Conservation (phyloP, 2,888 invertebrate genomes). For the Kryphioiulus occultus region DNA sequence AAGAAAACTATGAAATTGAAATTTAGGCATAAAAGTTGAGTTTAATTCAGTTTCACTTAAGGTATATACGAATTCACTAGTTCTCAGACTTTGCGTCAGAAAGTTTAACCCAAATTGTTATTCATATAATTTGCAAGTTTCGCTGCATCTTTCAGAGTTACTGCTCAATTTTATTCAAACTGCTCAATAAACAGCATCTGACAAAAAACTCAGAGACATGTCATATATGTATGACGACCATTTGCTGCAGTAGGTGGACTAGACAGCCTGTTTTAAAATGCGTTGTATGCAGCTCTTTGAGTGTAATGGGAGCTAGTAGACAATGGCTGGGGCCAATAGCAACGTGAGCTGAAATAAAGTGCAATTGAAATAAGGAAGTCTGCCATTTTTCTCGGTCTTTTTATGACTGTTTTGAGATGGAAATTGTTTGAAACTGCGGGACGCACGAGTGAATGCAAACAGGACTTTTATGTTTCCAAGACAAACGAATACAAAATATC, state of each 20-base stretch:
- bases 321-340: neutral
- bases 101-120: no score
- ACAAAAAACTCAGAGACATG: neutral
- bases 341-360: neutral
- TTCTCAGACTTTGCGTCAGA: no score
- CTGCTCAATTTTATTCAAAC: neutral
- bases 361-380: neutral
- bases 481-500: conserved; percentile 11
- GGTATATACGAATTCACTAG: no score
- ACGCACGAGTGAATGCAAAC: conserved; percentile 6
- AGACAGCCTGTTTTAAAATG: neutral
- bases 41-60: no score
- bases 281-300: neutral
- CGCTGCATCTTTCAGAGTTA: no score
- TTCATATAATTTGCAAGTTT: no score
- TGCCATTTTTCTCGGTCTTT: conserved; percentile 1
- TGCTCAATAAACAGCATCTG: neutral
- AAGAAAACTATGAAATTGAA: no score
- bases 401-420: neutral
- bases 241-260: neutral
- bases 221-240: neutral
- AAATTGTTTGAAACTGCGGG: conserved; percentile 31
- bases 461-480: conserved; percentile 17
- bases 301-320: neutral
- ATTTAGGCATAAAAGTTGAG: no score